Evolutionary conservation across 2,113 vertebrate species (phyloP).

Genomic region (Gobio gobio): DNA sequence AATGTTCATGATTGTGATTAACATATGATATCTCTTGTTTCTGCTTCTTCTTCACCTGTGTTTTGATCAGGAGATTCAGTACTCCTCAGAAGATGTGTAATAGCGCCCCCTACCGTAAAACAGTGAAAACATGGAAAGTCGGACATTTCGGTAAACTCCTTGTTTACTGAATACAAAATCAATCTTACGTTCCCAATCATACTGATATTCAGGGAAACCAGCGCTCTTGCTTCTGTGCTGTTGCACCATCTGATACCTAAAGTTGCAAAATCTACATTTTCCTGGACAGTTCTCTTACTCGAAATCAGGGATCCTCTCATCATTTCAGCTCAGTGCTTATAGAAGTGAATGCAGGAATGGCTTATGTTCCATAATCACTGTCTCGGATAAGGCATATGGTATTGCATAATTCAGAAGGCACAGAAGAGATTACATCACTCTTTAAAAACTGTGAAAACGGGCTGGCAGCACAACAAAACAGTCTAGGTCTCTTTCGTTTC

Average conservation of each 20-base stretch:
- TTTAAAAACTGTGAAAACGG: constrained; percentile 1
- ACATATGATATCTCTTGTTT: no score
- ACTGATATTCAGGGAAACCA: background rate
- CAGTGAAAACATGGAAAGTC: no score
- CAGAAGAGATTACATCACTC: constrained; percentile 6
- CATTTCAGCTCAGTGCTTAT: background rate
- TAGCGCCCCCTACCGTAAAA: no score
- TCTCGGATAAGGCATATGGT: constrained; percentile 32
- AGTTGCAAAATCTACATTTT: background rate
- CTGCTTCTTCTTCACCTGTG: no score
- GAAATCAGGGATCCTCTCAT: background rate
- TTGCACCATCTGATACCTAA: background rate
- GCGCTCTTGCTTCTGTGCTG: background rate
- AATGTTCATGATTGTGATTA: no score
- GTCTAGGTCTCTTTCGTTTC: constrained; percentile 21
- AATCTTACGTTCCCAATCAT: background rate
- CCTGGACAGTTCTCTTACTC: background rate
- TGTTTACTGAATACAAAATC: background rate
- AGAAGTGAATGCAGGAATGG: background rate
- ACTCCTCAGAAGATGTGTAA: no score
- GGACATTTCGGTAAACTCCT: no score
- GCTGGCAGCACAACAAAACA: constrained; percentile 9
- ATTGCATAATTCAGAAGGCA: constrained; percentile 34
- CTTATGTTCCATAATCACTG: constrained; percentile 16
- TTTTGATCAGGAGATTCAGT: no score